Base-by-base conservation (phyloP, 2,888 invertebrate genomes). In the Tipula helvola region DNA sequence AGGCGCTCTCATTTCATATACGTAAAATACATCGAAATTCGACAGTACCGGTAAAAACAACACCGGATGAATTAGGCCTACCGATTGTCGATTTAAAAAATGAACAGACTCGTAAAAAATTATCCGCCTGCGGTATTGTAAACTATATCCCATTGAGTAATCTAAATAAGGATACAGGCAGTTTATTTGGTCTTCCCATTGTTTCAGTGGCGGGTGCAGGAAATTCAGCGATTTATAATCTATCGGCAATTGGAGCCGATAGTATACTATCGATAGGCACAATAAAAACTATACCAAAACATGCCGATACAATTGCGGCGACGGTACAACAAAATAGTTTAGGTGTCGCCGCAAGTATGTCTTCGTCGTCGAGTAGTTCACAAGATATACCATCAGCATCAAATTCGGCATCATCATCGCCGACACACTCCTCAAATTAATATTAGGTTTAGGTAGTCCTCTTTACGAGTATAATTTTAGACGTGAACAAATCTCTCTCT, bases 131-230 rank as follows among this genome's bases (percentile, higher is more conserved):
- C 89, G 96, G 96, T 83, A 95, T 96, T 88, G 94, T 94, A 89
- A 95, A 94, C 91, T 96, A 94, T 90, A 95, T 96, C 89, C 96
- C 96, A 0, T 90, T 96, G 87, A 94, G 95, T 1, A 94, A 94
- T 88, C 91, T 94, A 36, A 94, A 94, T 87, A 93, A 93, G 88
- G 89, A 89, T 13, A 91, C 93, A 0, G 93, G 93, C 52, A 94
- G 95, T 4, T 94, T 94, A 87, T 96, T 95, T 88, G 95, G 95
- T 12, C 92, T 96, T 86, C 96, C 96, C 1, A 94, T 96, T 87
- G 93, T 95, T 86, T 94, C 95, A 1, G 93, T 94, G 86, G 94
- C 95, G 89, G 94, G 93, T 87, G 93, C 93, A 87, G 92, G 93
- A 87, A 94, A 94, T 89, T 93, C 94, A 0, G 92, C 91, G 87